Percentiles rank a stretch among this genome's conserved stretches.
These are phyloP conservation scores for Clepsis dumicolana DNA, from an alignment of 2,888 invertebrate genomes.

Conservation along the genomic window DNA sequence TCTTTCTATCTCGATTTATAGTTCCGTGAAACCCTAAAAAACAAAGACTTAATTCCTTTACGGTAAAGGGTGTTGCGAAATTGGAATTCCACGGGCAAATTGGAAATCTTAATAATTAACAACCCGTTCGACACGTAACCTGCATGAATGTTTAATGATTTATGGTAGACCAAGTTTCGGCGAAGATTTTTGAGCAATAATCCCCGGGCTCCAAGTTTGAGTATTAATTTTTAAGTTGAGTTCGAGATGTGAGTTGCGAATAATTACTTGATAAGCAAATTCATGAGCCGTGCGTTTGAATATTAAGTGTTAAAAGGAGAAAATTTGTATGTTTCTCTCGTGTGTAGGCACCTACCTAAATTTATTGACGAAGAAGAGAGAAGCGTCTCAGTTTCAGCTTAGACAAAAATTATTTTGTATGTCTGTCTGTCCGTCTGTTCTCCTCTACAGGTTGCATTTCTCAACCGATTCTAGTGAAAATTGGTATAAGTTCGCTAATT, in stretches of 20 bases:
- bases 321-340: no score
- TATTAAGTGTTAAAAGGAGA: no score
- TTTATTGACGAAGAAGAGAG: no score
- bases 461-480: no score
- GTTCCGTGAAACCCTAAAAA: neutral
- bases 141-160: conserved; percentile 27
- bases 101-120: conserved; percentile 33
- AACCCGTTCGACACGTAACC: conserved; percentile 19
- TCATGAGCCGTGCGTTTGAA: neutral
- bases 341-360: no score
- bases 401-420: no score
- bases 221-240: conserved; percentile 33
- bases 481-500: no score
- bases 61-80: neutral
- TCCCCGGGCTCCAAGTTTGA: conserved; percentile 23
- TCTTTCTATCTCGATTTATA: no score
- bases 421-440: no score
- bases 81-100: conserved; percentile 20
- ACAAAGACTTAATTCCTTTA: neutral
- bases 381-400: no score
- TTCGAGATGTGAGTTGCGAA: conserved; percentile 8
- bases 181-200: conserved; percentile 28
- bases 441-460: no score
- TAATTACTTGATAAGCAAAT: conserved; percentile 1
- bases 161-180: conserved; percentile 22